Evolutionary conservation across 2,113 vertebrate genomes (phyloP).

Genomic region (Menura novaehollandiae): DNA sequence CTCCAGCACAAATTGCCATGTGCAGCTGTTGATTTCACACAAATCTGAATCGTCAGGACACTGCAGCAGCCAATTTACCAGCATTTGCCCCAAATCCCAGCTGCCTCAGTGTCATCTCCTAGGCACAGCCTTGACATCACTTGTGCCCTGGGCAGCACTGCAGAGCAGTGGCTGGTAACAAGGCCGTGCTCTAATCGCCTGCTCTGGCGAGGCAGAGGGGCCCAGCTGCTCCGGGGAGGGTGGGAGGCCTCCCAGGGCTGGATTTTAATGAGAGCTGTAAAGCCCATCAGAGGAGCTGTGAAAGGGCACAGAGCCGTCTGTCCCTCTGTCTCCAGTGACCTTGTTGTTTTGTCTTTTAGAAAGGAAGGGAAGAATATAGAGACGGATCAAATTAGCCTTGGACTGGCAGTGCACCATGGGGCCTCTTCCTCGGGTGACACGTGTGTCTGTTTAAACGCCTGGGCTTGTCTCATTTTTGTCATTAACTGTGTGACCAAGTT

Average conservation of each 20-base stretch:
- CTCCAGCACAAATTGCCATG: background rate
- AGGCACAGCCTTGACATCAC: background rate
- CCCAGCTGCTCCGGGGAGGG: background rate
- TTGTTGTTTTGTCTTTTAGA: background rate
- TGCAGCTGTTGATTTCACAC: background rate
- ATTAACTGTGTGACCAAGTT: background rate
- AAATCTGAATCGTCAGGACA: fast-evolving
- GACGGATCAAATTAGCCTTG: background rate
- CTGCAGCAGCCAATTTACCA: background rate
- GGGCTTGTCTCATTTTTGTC: background rate
- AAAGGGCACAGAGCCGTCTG: background rate
- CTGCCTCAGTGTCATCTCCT: background rate
- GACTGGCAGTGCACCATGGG: background rate
- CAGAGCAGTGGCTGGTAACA: background rate
- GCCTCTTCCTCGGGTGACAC: background rate
- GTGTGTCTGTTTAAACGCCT: background rate
- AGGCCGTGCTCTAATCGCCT: background rate
- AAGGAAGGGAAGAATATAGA: background rate
- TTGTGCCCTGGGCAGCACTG: background rate
- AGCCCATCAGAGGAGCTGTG: background rate
- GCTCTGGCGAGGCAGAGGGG: background rate
- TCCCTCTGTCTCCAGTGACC: background rate
- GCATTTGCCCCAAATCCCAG: background rate
- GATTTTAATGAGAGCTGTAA: background rate
- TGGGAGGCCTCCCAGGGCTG: background rate